Base-by-base conservation (phyloP, 2,888 invertebrate species). In the Chymomyza amoena region DNA sequence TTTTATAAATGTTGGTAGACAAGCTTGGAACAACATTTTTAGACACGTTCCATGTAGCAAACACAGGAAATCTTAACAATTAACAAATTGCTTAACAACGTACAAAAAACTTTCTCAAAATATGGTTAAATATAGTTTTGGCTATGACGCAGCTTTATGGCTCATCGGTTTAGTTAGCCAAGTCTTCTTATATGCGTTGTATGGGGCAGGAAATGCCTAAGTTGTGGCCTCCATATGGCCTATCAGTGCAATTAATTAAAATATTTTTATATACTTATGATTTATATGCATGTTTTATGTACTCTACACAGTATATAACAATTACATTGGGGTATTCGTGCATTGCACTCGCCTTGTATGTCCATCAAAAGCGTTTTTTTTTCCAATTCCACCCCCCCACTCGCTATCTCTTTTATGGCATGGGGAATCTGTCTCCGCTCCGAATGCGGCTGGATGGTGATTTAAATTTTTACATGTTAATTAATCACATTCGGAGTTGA, bases 401-500 rank as follows among this genome's bases (percentile, higher is more conserved):
- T 45, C 32, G 20, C 20, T 15, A 16, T 25, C 39, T 45, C 39
- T 13, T 39, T 18, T 62, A 62, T n/a, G 39, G 66, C 7, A 7
- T 7, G 54, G 32, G 15, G 28, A 57, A 13, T 7, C 45, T 15
- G 45, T 9, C 25, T 57, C 20, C 45, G 36, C n/a, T 56, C 39
- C 13, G 57, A 57, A 20, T 45, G 39, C 13, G 25, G 20, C 25
- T 10, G 28, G 20, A 13, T 10, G 28, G 0, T 62, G 50, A 71
- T 84, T 64, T 70, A 72, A 70, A 73, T 68, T 57, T 57, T 65
- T 70, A 70, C 71, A 73, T 67, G 70, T 70, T 63, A 85, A 83
- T 87, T 86, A 83, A 83, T 83, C 87, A 79, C 75, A 66, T 76
- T 81, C 74, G 84, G 76, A 70, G 75, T 78, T 72, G 73, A 56